phyloP scores from a whole-genome alignment of 2,113 vertebrate genomes.

The Oxyura jamaicensis region DNA sequence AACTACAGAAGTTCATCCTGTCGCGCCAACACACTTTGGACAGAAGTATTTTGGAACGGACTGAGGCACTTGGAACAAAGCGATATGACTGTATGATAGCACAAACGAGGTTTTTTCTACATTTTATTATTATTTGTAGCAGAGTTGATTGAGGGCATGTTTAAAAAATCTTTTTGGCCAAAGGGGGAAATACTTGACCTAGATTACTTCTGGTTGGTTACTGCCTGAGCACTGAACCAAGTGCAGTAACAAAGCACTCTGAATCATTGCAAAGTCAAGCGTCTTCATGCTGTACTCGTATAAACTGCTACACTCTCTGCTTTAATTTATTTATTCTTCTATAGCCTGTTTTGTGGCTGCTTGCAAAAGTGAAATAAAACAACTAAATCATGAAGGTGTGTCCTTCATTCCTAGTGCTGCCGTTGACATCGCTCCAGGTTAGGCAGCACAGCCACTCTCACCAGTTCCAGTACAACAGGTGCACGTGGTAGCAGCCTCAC shows the following conservation, averaged over 20 bases:
- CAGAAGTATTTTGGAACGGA: conserved; percentile 98
- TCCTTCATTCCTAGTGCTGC: conserved; percentile 15
- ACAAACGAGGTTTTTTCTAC: conserved; percentile 35
- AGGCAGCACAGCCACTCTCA: neutral
- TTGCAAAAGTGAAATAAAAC: conserved; percentile 65
- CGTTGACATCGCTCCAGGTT: neutral
- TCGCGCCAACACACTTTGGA: conserved; percentile 96
- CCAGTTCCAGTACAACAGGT: neutral
- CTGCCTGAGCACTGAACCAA: conserved; percentile 17
- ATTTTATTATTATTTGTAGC: conserved; percentile 42
- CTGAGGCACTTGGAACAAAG: conserved; percentile 70
- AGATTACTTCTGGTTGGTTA: conserved; percentile 18
- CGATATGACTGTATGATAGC: conserved; percentile 1
- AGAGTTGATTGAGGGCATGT: conserved; percentile 2
- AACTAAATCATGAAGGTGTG: neutral
- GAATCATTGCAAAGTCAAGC: neutral
- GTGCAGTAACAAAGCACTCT: neutral
- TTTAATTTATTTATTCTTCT: conserved; percentile 65
- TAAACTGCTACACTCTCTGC: conserved; percentile 24
- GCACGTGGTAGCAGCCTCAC: neutral
- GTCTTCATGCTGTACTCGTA: neutral
- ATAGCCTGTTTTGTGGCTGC: conserved; percentile 39
- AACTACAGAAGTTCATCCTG: conserved; percentile 94
- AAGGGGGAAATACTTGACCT: conserved; percentile 30
- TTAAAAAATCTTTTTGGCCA: conserved; percentile 40